Conservation (phyloP, 2,797 vertebrate species). For the Acanthurus leucopareius region DNA sequence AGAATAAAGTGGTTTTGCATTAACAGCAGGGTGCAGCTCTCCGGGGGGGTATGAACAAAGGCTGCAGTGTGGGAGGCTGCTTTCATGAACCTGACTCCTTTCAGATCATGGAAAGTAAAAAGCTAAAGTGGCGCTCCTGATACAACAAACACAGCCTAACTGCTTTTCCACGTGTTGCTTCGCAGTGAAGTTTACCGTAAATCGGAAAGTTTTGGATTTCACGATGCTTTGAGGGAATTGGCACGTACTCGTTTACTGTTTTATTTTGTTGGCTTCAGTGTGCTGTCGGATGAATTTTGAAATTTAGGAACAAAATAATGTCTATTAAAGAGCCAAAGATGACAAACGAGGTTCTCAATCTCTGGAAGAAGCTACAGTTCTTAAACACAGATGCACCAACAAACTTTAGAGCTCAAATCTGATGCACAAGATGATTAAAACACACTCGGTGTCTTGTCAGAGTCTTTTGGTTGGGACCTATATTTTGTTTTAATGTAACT, state of each 20-base stretch:
- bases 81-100: conserved; percentile 52
- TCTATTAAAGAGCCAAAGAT: conserved; percentile 7
- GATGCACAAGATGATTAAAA: background rate
- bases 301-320: background rate
- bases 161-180: background rate
- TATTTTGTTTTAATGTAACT: background rate
- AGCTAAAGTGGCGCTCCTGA: background rate
- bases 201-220: conserved; percentile 14
- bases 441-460: background rate
- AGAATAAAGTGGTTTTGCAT: conserved; percentile 60
- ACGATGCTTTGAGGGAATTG: background rate
- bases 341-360: background rate
- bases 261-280: background rate
- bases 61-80: conserved; percentile 57
- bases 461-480: background rate
- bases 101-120: conserved; percentile 27
- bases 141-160: background rate
- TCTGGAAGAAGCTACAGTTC: background rate
- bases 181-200: background rate
- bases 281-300: background rate
- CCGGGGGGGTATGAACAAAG: conserved; percentile 55
- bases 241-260: background rate
- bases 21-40: conserved; percentile 64
- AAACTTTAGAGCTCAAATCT: background rate
- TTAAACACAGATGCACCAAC: background rate